These are phyloP conservation scores for Coracias cyanogaster DNA, from an alignment of 2,797 vertebrate species.

Conservation along the genomic window DNA sequence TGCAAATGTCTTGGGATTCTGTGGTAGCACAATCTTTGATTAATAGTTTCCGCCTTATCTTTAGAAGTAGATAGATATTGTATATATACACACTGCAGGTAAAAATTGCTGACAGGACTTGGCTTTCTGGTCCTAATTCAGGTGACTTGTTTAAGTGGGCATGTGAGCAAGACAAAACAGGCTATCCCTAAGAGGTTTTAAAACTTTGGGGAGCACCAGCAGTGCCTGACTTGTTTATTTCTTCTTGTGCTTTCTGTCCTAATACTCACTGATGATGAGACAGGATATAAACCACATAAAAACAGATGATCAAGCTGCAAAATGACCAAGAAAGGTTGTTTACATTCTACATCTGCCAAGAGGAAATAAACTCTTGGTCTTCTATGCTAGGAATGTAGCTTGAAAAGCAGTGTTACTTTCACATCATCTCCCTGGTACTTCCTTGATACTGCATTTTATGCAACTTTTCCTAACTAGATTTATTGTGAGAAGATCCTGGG, in stretches of 20 bases:
- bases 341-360: conserved; percentile 46
- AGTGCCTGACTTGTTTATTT: not conserved
- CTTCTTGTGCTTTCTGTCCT: not conserved
- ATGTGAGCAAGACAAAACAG: not conserved
- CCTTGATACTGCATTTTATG: not conserved
- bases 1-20: not conserved
- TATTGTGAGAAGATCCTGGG: conserved; percentile 48
- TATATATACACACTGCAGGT: not conserved
- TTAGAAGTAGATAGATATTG: not conserved
- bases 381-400: conserved; percentile 61
- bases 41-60: not conserved
- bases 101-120: not conserved
- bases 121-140: not conserved
- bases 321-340: conserved; percentile 3
- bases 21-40: not conserved
- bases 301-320: not conserved
- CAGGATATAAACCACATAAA: not conserved
- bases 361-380: conserved; percentile 54
- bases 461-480: conserved; percentile 3
- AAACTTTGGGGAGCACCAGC: not conserved
- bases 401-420: conserved; percentile 26
- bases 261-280: not conserved
- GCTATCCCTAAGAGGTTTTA: not conserved
- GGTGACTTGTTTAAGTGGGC: not conserved
- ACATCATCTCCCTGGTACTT: conserved; percentile 29